These are phyloP conservation scores for Polyergus mexicanus DNA, from an alignment of 1,140 invertebrate genomes.

Conservation along the genomic window DNA sequence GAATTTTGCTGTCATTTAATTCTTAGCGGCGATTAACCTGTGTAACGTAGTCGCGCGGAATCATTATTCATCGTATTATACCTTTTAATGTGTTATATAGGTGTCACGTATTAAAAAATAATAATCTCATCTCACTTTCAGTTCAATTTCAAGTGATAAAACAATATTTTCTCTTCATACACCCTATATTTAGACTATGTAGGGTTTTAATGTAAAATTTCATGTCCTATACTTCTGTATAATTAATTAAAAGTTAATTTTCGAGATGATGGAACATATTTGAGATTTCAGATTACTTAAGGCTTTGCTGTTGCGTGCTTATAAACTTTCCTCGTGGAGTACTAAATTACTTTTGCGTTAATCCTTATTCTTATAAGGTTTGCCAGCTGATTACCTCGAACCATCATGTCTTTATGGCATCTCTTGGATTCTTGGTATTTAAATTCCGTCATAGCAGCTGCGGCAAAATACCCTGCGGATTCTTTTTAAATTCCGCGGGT, in stretches of 20 bases:
- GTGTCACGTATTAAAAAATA: neutral
- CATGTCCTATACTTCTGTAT: neutral
- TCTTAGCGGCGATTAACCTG: neutral
- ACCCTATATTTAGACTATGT: too few relatives aligned
- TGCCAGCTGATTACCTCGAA: slow-evolving; percentile 1
- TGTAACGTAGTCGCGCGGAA: neutral
- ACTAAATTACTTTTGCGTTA: slow-evolving; percentile 12
- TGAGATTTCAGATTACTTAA: slow-evolving; percentile 7
- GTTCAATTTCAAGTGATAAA: neutral
- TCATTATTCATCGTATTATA: neutral
- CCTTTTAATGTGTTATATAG: neutral
- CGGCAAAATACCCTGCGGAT: slow-evolving; percentile 19
- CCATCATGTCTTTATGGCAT: slow-evolving; percentile 10
- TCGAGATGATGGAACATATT: neutral
- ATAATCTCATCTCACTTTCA: neutral
- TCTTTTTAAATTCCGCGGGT: slow-evolving; percentile 45
- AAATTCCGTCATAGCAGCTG: slow-evolving; percentile 55
- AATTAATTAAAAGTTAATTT: slow-evolving; percentile 43
- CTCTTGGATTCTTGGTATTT: slow-evolving; percentile 61
- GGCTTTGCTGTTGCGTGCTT: slow-evolving; percentile 8
- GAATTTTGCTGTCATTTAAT: slow-evolving; percentile 56
- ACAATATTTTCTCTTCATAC: neutral
- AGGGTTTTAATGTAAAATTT: neutral
- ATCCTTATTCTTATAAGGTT: slow-evolving; percentile 3
- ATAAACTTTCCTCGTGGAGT: neutral